Base-by-base conservation (phyloP, 2,113 vertebrate species). In the Coturnix japonica region DNA sequence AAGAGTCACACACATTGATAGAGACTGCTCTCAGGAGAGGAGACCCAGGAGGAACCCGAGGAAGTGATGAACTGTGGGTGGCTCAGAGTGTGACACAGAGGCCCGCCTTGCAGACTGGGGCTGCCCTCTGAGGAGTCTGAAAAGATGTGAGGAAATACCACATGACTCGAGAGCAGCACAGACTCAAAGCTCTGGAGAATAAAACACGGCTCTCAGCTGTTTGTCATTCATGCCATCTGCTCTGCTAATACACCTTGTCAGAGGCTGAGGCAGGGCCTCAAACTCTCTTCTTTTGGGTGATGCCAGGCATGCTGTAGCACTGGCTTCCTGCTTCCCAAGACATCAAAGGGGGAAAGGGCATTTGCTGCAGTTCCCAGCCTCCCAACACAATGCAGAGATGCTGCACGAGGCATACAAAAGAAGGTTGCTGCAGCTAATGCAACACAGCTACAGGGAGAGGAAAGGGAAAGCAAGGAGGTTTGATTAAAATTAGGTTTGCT, bases 351-450 rank as follows among this genome's bases (percentile, higher is more conserved):
- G 18, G 26, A 70, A 78, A 11, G 17, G 9, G 3, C 11, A 54
- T 87, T 65, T 72, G 39, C 8, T 51, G 33, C 37, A 76, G 6
- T 7, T 69, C 3, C 1, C 9, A 31, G 35, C 39, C 86, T 75
- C 41, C 33, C 28, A 75, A 22, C 11, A 33, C 47, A 49, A 10
- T 0, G 1, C 1, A 37, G 26, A 69, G 31, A 81, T 37, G 13
- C 21, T 44, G n/a, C 7, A 1, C 19, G 11, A 72, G 23, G 25
- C 54, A 14, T 82, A n/a, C 9, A 49, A 12, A 54, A 44, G 37
- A 71, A 60, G 61, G 39, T 3, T 61, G 41, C 31, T 88, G 47
- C 61, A 88, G 51, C 25, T 87, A 25, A 25, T 20, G 39, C 1
- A 47, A 30, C 37, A 49, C 54, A 59, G n/a, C 56, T 65, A 44